Evolutionary conservation across 2,113 vertebrate species (phyloP).

Genomic region (Phalacrocorax carbo): DNA sequence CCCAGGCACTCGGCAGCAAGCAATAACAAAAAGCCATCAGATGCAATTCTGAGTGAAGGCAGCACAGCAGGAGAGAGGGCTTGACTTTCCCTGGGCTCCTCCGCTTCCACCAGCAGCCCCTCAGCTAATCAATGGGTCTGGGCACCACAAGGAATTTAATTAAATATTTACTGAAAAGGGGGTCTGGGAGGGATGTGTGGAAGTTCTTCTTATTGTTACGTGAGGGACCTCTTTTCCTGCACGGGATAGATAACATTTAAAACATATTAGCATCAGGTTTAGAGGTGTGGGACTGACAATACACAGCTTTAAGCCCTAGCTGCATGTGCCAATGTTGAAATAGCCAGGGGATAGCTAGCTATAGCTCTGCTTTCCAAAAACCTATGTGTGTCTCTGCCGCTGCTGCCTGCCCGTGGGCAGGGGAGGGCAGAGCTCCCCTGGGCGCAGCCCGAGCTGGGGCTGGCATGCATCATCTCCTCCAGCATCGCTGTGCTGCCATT

Average conservation of each 20-base stretch:
- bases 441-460: not conserved
- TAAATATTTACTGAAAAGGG: not conserved
- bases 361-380: not conserved
- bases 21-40: not conserved
- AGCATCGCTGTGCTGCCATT: not conserved
- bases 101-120: not conserved
- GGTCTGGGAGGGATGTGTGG: not conserved
- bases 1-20: not conserved
- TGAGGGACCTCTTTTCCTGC: not conserved
- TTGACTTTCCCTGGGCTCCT: not conserved
- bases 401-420: not conserved
- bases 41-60: not conserved
- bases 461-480: not conserved
- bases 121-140: not conserved
- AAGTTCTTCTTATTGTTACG: not conserved
- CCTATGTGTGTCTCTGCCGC: not conserved
- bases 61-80: not conserved
- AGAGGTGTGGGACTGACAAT: not conserved
- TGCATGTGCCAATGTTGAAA: rapidly evolving
- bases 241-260: not conserved
- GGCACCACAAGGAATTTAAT: not conserved
- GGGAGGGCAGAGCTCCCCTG: not conserved
- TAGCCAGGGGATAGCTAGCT: not conserved
- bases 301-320: not conserved
- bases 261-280: not conserved